These are phyloP conservation scores for Ammospiza caudacuta DNA, from an alignment of 2,113 vertebrate genomes.

Conservation along the genomic window DNA sequence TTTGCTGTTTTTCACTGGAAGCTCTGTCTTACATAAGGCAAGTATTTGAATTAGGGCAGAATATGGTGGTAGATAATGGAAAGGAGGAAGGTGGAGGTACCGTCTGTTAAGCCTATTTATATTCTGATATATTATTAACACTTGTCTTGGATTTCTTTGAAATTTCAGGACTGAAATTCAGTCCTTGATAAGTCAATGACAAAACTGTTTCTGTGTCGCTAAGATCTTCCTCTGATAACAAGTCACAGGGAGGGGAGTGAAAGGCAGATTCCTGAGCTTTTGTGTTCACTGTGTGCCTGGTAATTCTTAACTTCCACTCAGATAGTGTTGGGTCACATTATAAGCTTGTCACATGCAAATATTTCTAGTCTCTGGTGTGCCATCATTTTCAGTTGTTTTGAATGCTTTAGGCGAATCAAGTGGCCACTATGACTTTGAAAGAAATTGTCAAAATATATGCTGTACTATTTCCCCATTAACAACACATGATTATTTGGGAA, in stretches of 20 bases:
- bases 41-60: neutral
- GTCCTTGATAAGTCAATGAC: neutral
- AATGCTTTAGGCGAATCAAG: neutral
- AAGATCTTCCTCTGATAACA: neutral
- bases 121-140: slow-evolving; percentile 28
- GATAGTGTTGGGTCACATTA: neutral
- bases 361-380: neutral
- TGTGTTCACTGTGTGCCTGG: neutral
- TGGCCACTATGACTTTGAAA: neutral
- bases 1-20: neutral
- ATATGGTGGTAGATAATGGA: neutral
- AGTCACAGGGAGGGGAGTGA: neutral
- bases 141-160: slow-evolving; percentile 19
- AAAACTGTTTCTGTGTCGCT: neutral
- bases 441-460: neutral
- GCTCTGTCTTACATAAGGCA: neutral
- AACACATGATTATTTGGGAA: neutral
- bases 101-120: neutral
- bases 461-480: neutral
- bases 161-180: neutral
- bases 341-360: neutral
- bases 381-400: neutral
- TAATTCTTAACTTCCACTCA: neutral
- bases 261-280: neutral
- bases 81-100: neutral